Evolutionary conservation across 2,113 vertebrate species (phyloP), one percentile per base, ranked within the genome.

Genomic region (Poicephalus meyeri): DNA sequence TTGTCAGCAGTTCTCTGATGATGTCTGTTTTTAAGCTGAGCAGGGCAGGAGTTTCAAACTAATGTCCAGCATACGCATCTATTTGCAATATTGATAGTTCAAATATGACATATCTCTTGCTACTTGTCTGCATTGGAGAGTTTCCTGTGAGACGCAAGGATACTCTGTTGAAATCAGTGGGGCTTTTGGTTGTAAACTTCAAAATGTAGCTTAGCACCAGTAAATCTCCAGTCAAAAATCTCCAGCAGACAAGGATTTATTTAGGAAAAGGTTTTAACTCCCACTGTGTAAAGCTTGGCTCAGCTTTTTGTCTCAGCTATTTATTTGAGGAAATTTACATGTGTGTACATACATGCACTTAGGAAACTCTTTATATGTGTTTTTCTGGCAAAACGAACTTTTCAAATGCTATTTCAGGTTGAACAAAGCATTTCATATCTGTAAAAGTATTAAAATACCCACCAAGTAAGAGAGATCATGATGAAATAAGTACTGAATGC

Each of bases 321-420:
- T 46, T 73, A 17, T 41, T 49, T 70, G 42, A 72, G 85, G 35
- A 85, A 49, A 53, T 28, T 21, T 52, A 21, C 11, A 10, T 37
- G 11, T 13, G 15, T 9, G 2, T 63, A 44, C 8, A 4, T 49
- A 39, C 3, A 4, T 71, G 16, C 6, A 26, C 7, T 28, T 3
- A 44, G 28, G 35, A 42, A 3, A 1, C 5, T 4, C 39, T 69
- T 47, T 66, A 33, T 10, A 23, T 0, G 0, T 46, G 9, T 55
- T 68, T 80, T 88, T 35, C 26, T 58, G 31, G 15, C 1, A 61
- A 86, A 68, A 42, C 7, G 1, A 63, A 15, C 11, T n/a, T 84
- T 80, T 81, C n/a, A 33, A 11, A 52, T 90, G 31, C 3, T 80
- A 33, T 28, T 64, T 80, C 33, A 82, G 25, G 11, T 83, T 77